These are phyloP conservation scores for Drosophila kikkawai DNA, from an alignment of 1,140 invertebrate species.

Conservation along the genomic window DNA sequence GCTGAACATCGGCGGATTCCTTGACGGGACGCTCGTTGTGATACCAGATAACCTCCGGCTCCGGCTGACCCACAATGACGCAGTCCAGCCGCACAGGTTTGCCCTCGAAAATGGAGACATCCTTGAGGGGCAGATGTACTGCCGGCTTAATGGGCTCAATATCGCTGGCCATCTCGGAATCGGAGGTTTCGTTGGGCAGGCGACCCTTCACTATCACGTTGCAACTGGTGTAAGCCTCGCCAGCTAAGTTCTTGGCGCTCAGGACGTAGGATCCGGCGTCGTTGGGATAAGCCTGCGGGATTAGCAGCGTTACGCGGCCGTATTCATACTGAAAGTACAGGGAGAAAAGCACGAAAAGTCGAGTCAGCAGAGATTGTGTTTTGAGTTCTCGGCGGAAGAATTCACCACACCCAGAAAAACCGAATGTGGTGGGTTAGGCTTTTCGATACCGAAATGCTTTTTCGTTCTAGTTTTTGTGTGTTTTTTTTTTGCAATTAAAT, in stretches of 20 bases:
- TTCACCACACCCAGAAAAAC: constrained; percentile 47
- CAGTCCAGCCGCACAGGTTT: constrained; percentile 90
- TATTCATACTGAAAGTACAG: constrained; percentile 86
- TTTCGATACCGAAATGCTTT: constrained; percentile 58
- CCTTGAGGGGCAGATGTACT: constrained; percentile 90
- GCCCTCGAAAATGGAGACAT: constrained; percentile 90
- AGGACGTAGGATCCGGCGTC: constrained; percentile 90
- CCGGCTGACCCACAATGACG: constrained; percentile 93
- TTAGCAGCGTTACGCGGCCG: constrained; percentile 88
- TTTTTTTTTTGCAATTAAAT: constrained; percentile 75
- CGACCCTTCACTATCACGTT: constrained; percentile 90
- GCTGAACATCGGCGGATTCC: constrained; percentile 91
- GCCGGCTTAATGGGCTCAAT: constrained; percentile 90
- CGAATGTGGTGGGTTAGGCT: constrained; percentile 44
- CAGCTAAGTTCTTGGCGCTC: constrained; percentile 88
- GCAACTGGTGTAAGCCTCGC: constrained; percentile 88
- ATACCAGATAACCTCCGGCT: constrained; percentile 95
- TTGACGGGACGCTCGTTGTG: constrained; percentile 93
- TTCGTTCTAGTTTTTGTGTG: constrained; percentile 33
- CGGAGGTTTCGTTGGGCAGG: constrained; percentile 90
- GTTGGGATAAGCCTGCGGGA: constrained; percentile 90
- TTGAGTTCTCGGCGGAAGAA: constrained; percentile 1
- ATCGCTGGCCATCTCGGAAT: constrained; percentile 90
- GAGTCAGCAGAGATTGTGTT: constrained; percentile 23
- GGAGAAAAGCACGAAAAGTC: constrained; percentile 66